phyloP scores from a whole-genome alignment of 1,140 invertebrate genomes.

The Palaemon carinicauda region DNA sequence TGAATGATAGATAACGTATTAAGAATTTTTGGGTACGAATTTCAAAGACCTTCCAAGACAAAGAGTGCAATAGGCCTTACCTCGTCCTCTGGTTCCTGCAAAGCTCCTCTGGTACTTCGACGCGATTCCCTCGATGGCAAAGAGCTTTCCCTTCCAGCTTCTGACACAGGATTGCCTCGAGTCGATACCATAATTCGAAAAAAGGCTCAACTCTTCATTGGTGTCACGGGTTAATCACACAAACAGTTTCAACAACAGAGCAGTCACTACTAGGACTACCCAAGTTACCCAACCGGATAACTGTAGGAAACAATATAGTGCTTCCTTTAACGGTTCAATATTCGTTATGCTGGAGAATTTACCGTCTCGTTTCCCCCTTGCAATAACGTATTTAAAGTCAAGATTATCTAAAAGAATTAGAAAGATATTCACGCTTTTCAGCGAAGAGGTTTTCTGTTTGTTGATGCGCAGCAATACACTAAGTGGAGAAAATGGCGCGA shows the following conservation, averaged over 20 bases:
- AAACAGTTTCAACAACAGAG: background rate
- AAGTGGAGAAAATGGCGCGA: no score
- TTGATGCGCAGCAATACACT: no score
- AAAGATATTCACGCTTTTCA: no score
- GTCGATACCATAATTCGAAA: conserved; percentile 25
- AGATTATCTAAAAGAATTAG: no score
- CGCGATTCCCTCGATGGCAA: conserved; percentile 26
- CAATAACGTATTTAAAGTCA: no score
- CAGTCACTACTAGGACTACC: background rate
- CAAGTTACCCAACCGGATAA: no score
- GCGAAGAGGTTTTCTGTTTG: no score
- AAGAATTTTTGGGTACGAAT: background rate
- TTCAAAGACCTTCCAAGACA: conserved; percentile 3
- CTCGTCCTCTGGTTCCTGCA: conserved; percentile 42
- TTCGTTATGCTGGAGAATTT: no score
- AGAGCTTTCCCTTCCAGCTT: conserved; percentile 18
- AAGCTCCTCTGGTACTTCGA: conserved; percentile 12
- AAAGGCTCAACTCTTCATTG: background rate
- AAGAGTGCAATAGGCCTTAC: background rate
- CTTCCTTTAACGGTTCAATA: no score
- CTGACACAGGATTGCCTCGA: conserved; percentile 16
- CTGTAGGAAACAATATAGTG: no score
- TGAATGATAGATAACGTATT: background rate
- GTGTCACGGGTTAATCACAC: conserved; percentile 11
- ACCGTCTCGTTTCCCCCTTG: no score